phyloP scores from a whole-genome alignment of 1,140 invertebrate genomes.

The Hylaeus volcanicus region DNA sequence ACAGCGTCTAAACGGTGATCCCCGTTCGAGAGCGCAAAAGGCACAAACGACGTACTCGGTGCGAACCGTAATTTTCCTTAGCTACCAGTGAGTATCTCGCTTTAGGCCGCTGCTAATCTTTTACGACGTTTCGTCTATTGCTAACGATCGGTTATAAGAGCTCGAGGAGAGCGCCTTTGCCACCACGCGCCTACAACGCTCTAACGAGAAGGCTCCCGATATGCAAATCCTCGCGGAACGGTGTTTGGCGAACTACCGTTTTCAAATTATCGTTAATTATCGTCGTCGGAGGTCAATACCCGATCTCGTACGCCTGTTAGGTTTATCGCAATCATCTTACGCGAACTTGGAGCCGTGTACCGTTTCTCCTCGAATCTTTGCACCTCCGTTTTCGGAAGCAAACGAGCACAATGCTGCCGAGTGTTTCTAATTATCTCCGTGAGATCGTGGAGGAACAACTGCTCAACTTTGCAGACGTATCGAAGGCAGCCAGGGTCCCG shows the following conservation, averaged over 20 bases:
- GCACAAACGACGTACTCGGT: constrained; percentile 39
- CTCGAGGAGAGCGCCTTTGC: no score
- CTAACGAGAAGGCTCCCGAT: neutral
- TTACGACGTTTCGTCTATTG: constrained; percentile 43
- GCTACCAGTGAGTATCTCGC: neutral
- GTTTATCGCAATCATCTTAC: neutral
- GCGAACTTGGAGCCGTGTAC: no score
- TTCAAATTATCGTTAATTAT: constrained; percentile 25
- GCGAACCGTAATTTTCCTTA: constrained; percentile 55
- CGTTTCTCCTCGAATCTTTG: no score
- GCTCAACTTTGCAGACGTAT: no score
- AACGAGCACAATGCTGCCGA: no score
- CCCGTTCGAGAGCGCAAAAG: constrained; percentile 43
- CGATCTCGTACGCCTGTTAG: neutral
- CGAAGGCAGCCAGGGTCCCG: no score
- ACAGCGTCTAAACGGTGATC: constrained; percentile 55
- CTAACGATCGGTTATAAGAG: constrained; percentile 14
- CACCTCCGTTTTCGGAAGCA: no score
- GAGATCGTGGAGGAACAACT: no score
- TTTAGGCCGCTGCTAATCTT: constrained; percentile 31
- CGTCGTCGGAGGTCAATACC: neutral
- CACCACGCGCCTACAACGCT: neutral
- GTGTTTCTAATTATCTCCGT: no score
- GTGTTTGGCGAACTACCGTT: neutral
- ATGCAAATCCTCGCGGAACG: neutral